Percentiles rank a stretch among this genome's conserved stretches.
Conservation (phyloP, 2,113 vertebrate genomes). For the Origma solitaria region DNA sequence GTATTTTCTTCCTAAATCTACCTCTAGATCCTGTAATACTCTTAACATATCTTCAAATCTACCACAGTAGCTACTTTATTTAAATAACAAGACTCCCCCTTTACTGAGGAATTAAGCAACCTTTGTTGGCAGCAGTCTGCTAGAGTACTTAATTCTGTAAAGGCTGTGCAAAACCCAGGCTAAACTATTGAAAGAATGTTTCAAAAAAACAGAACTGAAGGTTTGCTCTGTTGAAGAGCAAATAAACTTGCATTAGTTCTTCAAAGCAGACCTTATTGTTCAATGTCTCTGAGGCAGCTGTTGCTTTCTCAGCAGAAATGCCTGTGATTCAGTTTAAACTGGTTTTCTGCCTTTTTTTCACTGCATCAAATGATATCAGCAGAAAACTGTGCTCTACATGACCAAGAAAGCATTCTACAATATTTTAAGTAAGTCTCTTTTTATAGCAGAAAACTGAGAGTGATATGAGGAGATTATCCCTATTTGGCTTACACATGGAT, state of each 20-base stretch:
- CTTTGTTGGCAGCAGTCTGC: constrained; percentile 52
- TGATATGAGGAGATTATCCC: neutral
- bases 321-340: neutral
- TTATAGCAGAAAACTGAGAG: neutral
- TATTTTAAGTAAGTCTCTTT: neutral
- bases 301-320: constrained; percentile 35
- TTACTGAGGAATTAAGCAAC: constrained; percentile 69
- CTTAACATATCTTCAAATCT: constrained; percentile 70
- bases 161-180: constrained; percentile 51
- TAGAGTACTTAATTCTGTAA: constrained; percentile 65
- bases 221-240: constrained; percentile 35
- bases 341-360: neutral
- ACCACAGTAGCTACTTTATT: constrained; percentile 74
- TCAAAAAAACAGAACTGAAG: constrained; percentile 26
- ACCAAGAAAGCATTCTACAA: neutral
- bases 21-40: constrained; percentile 69
- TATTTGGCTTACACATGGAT: neutral
- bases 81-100: constrained; percentile 65
- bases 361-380: neutral
- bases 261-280: constrained; percentile 47
- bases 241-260: constrained; percentile 44
- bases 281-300: neutral
- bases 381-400: neutral
- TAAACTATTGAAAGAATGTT: constrained; percentile 68
- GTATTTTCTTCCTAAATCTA: constrained; percentile 64